Conservation (phyloP, 2,888 invertebrate species). For the Iphiclides podalirius region DNA sequence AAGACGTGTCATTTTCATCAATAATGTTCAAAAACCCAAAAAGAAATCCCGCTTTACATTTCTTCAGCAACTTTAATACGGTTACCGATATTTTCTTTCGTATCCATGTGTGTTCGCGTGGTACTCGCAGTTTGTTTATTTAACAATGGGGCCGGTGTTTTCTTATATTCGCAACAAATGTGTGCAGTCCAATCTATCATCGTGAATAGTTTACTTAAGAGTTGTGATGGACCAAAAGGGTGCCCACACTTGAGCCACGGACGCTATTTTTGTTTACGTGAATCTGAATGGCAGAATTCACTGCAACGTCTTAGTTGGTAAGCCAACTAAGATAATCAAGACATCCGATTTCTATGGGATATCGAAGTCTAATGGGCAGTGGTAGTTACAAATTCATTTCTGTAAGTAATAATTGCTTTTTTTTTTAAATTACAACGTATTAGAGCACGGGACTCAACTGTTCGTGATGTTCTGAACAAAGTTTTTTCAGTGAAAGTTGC, state of each 20-base stretch:
- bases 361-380: no score
- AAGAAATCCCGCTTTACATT: slow-evolving; percentile 9
- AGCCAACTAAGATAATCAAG: no score
- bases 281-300: no score
- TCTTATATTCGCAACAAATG: slow-evolving; percentile 7
- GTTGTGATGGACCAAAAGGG: not conserved
- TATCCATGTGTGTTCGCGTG: slow-evolving; percentile 9
- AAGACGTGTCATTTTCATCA: no score
- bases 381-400: no score
- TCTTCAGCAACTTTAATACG: slow-evolving; percentile 1
- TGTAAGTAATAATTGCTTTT: no score
- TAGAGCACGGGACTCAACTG: no score
- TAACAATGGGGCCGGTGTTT: slow-evolving; percentile 9
- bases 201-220: not conserved
- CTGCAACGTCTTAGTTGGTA: no score
- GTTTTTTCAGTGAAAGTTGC: slow-evolving; percentile 25
- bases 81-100: slow-evolving; percentile 12
- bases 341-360: no score
- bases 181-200: slow-evolving; percentile 10
- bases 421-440: no score
- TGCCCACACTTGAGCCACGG: not conserved
- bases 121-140: slow-evolving; percentile 9
- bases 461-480: no score
- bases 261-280: not conserved
- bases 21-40: no score